A percentile compares a stretch with the other conserved stretches of the same genome.
These are phyloP conservation scores for Brotula barbata DNA, from an alignment of 2,797 vertebrate species.

Conservation along the genomic window DNA sequence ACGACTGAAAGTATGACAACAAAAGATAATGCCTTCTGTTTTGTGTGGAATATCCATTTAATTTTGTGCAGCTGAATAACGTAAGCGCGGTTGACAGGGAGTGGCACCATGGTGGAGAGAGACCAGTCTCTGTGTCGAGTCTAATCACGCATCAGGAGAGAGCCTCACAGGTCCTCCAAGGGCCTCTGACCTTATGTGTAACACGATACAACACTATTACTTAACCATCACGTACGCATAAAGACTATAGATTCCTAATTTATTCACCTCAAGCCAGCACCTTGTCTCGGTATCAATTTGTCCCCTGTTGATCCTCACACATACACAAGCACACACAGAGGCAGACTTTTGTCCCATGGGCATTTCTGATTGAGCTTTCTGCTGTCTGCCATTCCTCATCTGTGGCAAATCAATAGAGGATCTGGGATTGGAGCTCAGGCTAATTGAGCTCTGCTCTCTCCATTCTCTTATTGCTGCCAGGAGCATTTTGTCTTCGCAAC, in stretches of 20 bases:
- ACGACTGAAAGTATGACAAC: no score
- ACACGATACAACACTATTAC: constrained; percentile 56
- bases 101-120: no score
- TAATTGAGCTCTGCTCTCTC: constrained; percentile 81
- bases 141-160: no score
- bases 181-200: no score
- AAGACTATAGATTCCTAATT: constrained; percentile 56
- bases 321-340: constrained; percentile 10
- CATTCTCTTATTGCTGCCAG: constrained; percentile 76
- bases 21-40: no score
- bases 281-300: constrained; percentile 44
- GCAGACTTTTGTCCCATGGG: constrained; percentile 58
- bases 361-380: constrained; percentile 80
- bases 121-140: no score
- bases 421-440: constrained; percentile 75
- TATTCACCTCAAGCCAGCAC: constrained; percentile 45
- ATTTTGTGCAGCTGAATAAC: no score
- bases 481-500: constrained; percentile 76
- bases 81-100: no score
- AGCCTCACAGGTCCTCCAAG: no score
- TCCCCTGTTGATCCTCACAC: constrained; percentile 61
- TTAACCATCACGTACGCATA: constrained; percentile 63
- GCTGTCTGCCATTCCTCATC: constrained; percentile 81
- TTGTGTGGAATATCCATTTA: no score
- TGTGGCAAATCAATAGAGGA: constrained; percentile 79